phyloP scores from a whole-genome alignment of 23 tunicate species.

The Diplosoma virens region DNA sequence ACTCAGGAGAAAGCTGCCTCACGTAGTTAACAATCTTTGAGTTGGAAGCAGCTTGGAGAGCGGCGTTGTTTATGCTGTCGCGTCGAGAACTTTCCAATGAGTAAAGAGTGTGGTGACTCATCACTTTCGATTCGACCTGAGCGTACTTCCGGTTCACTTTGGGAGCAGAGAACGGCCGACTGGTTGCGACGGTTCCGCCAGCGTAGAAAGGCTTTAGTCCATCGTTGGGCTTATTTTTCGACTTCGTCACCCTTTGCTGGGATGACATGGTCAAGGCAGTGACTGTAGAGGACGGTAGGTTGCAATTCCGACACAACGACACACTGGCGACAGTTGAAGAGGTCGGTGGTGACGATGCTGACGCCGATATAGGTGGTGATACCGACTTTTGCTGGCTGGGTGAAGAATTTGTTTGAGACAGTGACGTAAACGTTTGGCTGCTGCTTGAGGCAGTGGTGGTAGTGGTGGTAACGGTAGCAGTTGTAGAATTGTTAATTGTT shows the following conservation, averaged over 20 bases:
- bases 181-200: conserved; percentile 63
- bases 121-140: conserved; percentile 44
- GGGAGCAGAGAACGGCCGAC: conserved; percentile 85
- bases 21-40: conserved; percentile 42
- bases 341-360: not conserved
- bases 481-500: conserved; percentile 15
- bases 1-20: no score
- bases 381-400: not conserved
- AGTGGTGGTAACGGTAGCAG: conserved; percentile 19
- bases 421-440: not conserved
- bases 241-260: conserved; percentile 49
- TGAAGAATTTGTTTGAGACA: not conserved
- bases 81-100: conserved; percentile 44
- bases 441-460: conserved; percentile 25
- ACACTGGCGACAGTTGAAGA: not conserved
- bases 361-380: not conserved
- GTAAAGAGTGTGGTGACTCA: conserved; percentile 18
- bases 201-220: conserved; percentile 83
- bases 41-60: conserved; percentile 23
- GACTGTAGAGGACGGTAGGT: conserved; percentile 62
- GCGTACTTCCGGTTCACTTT: conserved; percentile 68
- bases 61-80: conserved; percentile 41
- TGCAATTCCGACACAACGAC: not conserved
- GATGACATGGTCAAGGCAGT: conserved; percentile 42
- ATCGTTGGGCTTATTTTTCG: conserved; percentile 70